Evolutionary conservation across 2,888 invertebrate genomes (phyloP).

Genomic region (Aproaerema taeniolella): DNA sequence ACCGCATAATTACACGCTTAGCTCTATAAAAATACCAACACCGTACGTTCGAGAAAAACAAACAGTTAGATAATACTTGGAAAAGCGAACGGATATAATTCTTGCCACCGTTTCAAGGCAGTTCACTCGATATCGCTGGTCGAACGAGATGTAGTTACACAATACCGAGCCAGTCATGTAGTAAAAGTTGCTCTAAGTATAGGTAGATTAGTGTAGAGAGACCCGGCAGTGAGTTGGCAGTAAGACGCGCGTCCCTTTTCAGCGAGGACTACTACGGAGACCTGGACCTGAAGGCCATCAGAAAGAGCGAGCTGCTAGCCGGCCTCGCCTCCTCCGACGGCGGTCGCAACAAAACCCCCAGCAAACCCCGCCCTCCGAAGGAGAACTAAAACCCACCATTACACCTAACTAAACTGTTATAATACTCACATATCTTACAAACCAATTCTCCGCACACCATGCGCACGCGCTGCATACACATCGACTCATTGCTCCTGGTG

Average conservation of each 20-base stretch:
- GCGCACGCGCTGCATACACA: constrained; percentile 28
- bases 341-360: constrained; percentile 53
- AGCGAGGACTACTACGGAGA: constrained; percentile 98
- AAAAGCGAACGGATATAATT: constrained; percentile 62
- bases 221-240: constrained; percentile 47
- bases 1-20: constrained; percentile 22
- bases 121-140: constrained; percentile 53
- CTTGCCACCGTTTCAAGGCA: constrained; percentile 64
- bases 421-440: constrained; percentile 63
- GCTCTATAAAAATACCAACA: neutral
- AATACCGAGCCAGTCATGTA: constrained; percentile 48
- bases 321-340: constrained; percentile 81
- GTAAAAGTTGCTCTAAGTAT: constrained; percentile 51
- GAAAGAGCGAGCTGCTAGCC: constrained; percentile 93
- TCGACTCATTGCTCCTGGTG: constrained; percentile 44
- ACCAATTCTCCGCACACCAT: constrained; percentile 40
- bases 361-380: constrained; percentile 78
- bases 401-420: constrained; percentile 34
- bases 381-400: constrained; percentile 47
- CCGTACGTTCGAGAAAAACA: constrained; percentile 35
- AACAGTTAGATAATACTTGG: constrained; percentile 46
- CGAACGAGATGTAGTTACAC: constrained; percentile 62
- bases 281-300: constrained; percentile 95
- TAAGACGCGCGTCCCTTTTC: constrained; percentile 78
- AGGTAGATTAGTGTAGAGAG: constrained; percentile 44